phyloP scores from a whole-genome alignment of 2,113 vertebrate genomes.

The Pithys albifrons region DNA sequence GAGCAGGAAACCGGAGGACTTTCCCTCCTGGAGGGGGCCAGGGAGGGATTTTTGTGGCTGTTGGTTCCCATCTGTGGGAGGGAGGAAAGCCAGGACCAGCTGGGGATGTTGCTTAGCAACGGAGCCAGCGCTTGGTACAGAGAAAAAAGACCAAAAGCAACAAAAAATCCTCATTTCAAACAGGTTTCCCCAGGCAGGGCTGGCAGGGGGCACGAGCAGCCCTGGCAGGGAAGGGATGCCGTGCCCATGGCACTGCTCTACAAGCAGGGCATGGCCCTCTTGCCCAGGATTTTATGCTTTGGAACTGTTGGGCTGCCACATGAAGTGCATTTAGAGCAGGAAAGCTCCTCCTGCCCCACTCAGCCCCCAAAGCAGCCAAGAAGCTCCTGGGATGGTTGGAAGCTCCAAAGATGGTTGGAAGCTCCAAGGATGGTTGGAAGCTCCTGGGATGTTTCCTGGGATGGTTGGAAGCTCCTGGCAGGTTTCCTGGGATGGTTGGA shows the following conservation, averaged over 20 bases:
- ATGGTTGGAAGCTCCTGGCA: too few relatives aligned
- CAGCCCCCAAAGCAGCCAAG: background rate
- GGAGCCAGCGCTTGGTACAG: background rate
- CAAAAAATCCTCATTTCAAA: background rate
- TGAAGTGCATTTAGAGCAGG: background rate
- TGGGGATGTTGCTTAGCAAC: constrained; percentile 66
- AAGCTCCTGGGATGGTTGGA: too few relatives aligned
- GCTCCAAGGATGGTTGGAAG: too few relatives aligned
- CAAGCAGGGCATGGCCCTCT: background rate
- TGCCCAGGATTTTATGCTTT: background rate
- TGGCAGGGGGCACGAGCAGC: background rate
- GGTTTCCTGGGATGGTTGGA: too few relatives aligned
- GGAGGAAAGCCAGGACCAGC: constrained; percentile 14
- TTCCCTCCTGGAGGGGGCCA: background rate
- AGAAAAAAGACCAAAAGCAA: background rate
- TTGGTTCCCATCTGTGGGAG: constrained; percentile 5
- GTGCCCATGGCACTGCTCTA: background rate
- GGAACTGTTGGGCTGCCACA: background rate
- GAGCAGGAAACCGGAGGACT: background rate
- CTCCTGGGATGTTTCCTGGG: too few relatives aligned
- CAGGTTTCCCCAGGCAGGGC: background rate
- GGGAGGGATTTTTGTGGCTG: background rate
- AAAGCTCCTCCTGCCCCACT: background rate
- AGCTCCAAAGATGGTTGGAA: too few relatives aligned
- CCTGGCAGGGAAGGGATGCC: background rate